A percentile compares a stretch with the other conserved stretches of the same genome.
Conservation (phyloP, 2,888 invertebrate species). For the Microctonus hyperodae region DNA sequence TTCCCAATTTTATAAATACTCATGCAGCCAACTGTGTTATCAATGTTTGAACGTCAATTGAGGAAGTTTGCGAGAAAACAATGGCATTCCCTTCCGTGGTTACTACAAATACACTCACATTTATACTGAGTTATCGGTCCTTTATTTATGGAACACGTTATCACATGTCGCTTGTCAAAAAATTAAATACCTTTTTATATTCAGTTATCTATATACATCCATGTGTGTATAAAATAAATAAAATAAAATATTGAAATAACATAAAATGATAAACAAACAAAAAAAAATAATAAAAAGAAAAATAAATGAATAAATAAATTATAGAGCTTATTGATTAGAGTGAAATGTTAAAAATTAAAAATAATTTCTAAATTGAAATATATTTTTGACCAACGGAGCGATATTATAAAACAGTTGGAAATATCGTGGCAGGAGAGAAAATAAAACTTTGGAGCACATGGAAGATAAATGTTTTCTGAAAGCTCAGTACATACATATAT, state of each 20-base stretch:
- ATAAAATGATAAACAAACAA: neutral
- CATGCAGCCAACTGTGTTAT: slow-evolving; percentile 15
- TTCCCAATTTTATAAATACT: slow-evolving; percentile 23
- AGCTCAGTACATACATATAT: slow-evolving; percentile 34
- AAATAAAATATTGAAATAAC: neutral
- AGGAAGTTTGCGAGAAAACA: slow-evolving; percentile 27
- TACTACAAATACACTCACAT: slow-evolving; percentile 12
- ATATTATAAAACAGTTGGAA: slow-evolving; percentile 7
- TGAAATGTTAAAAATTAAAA: neutral
- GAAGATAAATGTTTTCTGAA: slow-evolving; percentile 39
- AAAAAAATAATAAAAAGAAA: neutral
- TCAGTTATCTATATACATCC: neutral
- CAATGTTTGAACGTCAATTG: slow-evolving; percentile 21
- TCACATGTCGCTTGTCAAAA: slow-evolving; percentile 1
- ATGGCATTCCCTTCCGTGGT: slow-evolving; percentile 11
- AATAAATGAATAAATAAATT: neutral
- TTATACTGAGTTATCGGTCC: slow-evolving; percentile 31
- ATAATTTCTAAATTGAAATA: neutral
- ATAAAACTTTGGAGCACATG: slow-evolving; percentile 2
- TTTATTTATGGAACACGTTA: slow-evolving; percentile 38
- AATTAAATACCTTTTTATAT: neutral
- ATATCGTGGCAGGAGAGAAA: slow-evolving; percentile 10
- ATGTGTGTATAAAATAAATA: neutral
- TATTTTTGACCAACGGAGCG: slow-evolving; percentile 9
- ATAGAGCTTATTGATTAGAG: no score